Evolutionary conservation across 2,113 vertebrate species (phyloP), one percentile per base, ranked within the genome.

Genomic region (Calyptomena viridis): DNA sequence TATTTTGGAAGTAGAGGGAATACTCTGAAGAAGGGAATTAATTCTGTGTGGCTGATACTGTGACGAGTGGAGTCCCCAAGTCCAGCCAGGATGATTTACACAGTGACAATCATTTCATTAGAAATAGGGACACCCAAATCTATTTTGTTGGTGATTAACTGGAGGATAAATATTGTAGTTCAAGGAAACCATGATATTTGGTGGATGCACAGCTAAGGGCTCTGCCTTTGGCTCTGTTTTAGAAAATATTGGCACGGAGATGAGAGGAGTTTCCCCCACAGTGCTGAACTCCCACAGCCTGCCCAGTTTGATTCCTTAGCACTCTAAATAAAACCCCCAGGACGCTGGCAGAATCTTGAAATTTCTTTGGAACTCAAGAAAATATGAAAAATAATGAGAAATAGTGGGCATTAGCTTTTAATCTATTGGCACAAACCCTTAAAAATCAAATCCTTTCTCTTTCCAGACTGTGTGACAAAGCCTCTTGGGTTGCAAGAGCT

Each of bases 241-340:
- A 73, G 56, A 90, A 94, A 96, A 93, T 58, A 89, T 72, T 90
- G 88, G 94, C 80, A 30, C 49, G 68, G 76, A 88, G 56, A 94
- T 33, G 60, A 68, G 60, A 92, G 64, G 77, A 89, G 44, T 92
- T 94, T 92, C 42, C 46, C 63, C 53, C 52, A 82, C 52, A 72
- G 52, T 53, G 64, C 73, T 93, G 85, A 84, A 56, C 62, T 90
- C 85, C 85, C 46, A 67, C 83, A n/a, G 79, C 81, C 66, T 93
- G 76, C 94, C 95, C 94, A 50, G 83, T 93, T 94, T 96, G 95
- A 82, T 90, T 96, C 80, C 83, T 68, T 85, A 81, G 23, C 56
- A 53, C 58, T 84, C 64, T 76, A 96, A 96, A 96, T 62, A 96
- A 96, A 93, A 75, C 25, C 86, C 88, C 88, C 80, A 93, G 93